Conservation (phyloP, 2,797 vertebrate genomes). For the Muscicapa comitata region DNA sequence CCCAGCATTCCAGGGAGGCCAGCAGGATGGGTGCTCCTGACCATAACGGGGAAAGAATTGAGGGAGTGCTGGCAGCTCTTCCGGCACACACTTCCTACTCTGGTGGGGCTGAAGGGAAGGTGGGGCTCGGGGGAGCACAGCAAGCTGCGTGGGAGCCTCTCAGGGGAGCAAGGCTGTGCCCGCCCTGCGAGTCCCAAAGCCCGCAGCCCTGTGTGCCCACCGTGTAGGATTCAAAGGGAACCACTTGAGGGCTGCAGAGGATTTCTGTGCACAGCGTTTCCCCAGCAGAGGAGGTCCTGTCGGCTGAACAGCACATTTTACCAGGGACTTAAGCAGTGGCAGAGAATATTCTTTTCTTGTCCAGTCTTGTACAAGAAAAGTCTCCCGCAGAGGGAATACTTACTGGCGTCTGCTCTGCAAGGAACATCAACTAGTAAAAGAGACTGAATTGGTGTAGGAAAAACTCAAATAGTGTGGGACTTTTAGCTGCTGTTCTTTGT, state of each 20-base stretch:
- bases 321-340: neutral
- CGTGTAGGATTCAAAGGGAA: neutral
- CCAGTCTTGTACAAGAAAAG: neutral
- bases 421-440: neutral
- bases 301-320: accelerated
- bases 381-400: neutral
- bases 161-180: accelerated
- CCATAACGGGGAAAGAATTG: neutral
- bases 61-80: neutral
- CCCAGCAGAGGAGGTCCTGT: accelerated
- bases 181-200: accelerated
- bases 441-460: neutral
- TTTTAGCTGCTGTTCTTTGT: neutral
- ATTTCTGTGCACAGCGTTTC: accelerated
- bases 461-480: neutral
- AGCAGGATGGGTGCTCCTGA: neutral
- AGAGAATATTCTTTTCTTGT: neutral
- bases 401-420: neutral
- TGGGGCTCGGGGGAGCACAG: neutral
- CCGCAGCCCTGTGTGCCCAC: neutral
- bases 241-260: slow-evolving; percentile 48
- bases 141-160: accelerated
- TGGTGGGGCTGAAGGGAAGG: neutral
- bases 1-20: neutral
- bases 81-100: neutral